phyloP scores from a whole-genome alignment of 2,888 invertebrate genomes.

The Mesopsocus fuscifrons region DNA sequence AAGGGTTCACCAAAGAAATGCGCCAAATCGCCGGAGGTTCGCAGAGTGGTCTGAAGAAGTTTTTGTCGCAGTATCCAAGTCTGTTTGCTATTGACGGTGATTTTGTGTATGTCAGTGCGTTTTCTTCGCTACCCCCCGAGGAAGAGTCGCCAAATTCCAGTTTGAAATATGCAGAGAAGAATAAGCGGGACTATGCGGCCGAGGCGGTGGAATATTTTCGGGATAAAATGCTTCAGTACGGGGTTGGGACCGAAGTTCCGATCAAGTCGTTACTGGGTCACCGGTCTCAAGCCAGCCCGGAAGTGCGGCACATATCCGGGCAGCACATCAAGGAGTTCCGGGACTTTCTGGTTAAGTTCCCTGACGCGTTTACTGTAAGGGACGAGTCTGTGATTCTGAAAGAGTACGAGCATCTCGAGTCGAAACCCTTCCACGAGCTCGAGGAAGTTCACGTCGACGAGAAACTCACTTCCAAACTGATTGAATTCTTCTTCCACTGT shows the following conservation, averaged over 20 bases:
- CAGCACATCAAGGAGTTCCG: conserved; percentile 88
- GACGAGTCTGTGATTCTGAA: conserved; percentile 63
- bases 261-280: conserved; percentile 93
- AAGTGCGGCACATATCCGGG: conserved; percentile 87
- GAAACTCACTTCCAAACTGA: conserved; percentile 58
- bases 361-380: conserved; percentile 67
- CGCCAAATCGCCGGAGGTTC: conserved; percentile 87
- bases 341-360: conserved; percentile 69
- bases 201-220: conserved; percentile 98
- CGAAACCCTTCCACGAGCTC: conserved; percentile 46
- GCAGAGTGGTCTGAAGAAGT: conserved; percentile 91
- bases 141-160: conserved; percentile 25
- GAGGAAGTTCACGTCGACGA: conserved; percentile 65
- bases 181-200: conserved; percentile 75
- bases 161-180: conserved; percentile 11
- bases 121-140: conserved; percentile 40
- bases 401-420: conserved; percentile 40
- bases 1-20: conserved; percentile 98
- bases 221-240: conserved; percentile 85
- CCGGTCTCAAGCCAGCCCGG: conserved; percentile 87
- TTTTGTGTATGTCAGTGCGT: conserved; percentile 68
- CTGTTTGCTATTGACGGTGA: conserved; percentile 90
- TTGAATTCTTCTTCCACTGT: conserved; percentile 66
- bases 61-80: conserved; percentile 89
- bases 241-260: conserved; percentile 89